phyloP scores from a whole-genome alignment of 2,113 vertebrate genomes.

The Epinephelus moara region DNA sequence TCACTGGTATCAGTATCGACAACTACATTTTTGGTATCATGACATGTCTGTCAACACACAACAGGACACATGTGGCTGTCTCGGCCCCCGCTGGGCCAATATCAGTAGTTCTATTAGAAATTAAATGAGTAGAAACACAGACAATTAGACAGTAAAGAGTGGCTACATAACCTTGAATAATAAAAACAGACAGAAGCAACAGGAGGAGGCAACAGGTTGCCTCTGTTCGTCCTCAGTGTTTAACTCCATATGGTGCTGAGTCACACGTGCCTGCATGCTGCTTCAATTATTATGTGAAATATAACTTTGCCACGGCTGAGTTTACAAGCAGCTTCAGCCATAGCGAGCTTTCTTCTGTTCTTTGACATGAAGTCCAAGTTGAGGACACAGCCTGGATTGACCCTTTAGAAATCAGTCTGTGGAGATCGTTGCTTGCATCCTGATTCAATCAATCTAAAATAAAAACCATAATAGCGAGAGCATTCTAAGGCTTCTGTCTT shows the following conservation, averaged over 20 bases:
- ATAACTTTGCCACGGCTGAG: neutral
- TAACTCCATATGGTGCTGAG: slow-evolving; percentile 43
- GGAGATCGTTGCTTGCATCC: too few relatives aligned
- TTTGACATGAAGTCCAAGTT: too few relatives aligned
- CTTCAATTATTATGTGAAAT: neutral
- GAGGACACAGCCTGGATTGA: too few relatives aligned
- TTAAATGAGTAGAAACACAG: neutral
- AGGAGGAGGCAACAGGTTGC: slow-evolving; percentile 39
- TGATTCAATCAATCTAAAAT: too few relatives aligned
- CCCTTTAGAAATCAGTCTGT: too few relatives aligned
- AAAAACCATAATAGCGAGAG: too few relatives aligned
- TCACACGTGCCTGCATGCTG: slow-evolving; percentile 22
- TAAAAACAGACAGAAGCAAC: slow-evolving; percentile 7
- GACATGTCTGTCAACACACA: neutral
- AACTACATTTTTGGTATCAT: too few relatives aligned
- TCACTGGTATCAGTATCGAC: too few relatives aligned
- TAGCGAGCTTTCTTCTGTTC: too few relatives aligned
- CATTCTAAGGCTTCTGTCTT: too few relatives aligned
- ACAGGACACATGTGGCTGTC: neutral
- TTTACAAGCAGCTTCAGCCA: too few relatives aligned
- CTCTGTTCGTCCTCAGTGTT: slow-evolving; percentile 1
- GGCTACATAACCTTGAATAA: neutral
- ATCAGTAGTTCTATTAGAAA: neutral
- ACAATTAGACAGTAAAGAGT: too few relatives aligned
- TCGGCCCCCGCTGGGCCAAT: neutral